These are phyloP conservation scores for Sminthurides aquaticus DNA, from an alignment of 2,888 invertebrate species.

Conservation along the genomic window DNA sequence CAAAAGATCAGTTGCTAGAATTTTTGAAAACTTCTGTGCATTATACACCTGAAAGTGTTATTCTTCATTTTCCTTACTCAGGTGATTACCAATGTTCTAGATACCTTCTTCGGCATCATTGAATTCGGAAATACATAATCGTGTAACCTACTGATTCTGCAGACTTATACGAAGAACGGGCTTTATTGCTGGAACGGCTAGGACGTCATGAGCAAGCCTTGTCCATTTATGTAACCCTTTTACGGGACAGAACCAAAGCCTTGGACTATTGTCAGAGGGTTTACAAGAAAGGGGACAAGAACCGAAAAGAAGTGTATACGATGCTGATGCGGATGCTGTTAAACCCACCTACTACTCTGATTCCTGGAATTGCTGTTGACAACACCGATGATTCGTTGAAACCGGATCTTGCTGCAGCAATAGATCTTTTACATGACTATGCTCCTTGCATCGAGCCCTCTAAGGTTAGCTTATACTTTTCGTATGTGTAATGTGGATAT, in stretches of 20 bases:
- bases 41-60: constrained; percentile 78
- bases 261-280: constrained; percentile 74
- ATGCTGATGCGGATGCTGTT: constrained; percentile 57
- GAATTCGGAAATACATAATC: not conserved
- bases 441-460: constrained; percentile 76
- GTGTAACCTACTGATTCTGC: too few species aligned
- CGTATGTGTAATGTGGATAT: too few species aligned
- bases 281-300: constrained; percentile 47
- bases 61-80: constrained; percentile 78
- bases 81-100: constrained; percentile 48
- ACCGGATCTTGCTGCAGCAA: constrained; percentile 70
- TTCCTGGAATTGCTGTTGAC: constrained; percentile 47
- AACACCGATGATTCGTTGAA: constrained; percentile 50
- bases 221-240: constrained; percentile 79
- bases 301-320: constrained; percentile 46
- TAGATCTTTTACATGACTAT: constrained; percentile 72
- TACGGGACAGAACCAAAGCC: constrained; percentile 74
- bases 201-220: constrained; percentile 88
- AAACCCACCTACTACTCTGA: constrained; percentile 52
- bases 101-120: not conserved
- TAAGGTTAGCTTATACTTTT: constrained; percentile 51
- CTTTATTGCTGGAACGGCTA: constrained; percentile 83
- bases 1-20: constrained; percentile 59
- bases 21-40: constrained; percentile 72
- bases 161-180: constrained; percentile 82